phyloP scores from a whole-genome alignment of 2,113 vertebrate genomes.

The Oreochromis niloticus region DNA sequence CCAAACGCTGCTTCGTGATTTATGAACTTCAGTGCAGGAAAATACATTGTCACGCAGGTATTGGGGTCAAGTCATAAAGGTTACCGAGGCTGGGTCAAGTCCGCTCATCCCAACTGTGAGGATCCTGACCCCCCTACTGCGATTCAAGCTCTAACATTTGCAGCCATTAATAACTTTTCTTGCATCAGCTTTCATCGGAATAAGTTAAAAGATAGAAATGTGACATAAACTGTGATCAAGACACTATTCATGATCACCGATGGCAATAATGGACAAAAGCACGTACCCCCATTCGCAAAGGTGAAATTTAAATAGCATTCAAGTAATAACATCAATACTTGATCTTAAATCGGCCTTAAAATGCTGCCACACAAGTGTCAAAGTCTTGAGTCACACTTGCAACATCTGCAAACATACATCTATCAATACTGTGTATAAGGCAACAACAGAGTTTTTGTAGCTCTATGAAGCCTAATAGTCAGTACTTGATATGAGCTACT shows the following conservation, averaged over 20 bases:
- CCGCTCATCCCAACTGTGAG: neutral
- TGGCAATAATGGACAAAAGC: neutral
- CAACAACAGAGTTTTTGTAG: neutral
- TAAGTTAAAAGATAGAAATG: neutral
- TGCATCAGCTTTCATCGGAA: neutral
- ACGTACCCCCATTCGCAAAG: neutral
- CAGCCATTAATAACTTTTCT: neutral
- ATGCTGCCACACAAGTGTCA: neutral
- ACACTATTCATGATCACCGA: neutral
- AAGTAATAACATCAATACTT: neutral
- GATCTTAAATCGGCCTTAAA: neutral
- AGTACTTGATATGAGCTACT: neutral
- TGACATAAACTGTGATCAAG: neutral
- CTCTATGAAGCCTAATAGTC: neutral
- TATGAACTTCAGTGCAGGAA: slow-evolving; percentile 33
- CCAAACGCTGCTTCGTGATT: slow-evolving; percentile 19
- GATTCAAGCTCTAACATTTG: neutral
- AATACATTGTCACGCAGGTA: neutral
- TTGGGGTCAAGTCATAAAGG: slow-evolving; percentile 1
- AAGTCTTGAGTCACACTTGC: neutral
- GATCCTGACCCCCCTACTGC: slow-evolving; percentile 7
- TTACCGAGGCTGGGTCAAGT: slow-evolving; percentile 26
- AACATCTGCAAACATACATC: neutral
- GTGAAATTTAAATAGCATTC: neutral
- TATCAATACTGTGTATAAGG: neutral